phyloP scores from a whole-genome alignment of 2,797 vertebrate species.

The Clarias pachynema region DNA sequence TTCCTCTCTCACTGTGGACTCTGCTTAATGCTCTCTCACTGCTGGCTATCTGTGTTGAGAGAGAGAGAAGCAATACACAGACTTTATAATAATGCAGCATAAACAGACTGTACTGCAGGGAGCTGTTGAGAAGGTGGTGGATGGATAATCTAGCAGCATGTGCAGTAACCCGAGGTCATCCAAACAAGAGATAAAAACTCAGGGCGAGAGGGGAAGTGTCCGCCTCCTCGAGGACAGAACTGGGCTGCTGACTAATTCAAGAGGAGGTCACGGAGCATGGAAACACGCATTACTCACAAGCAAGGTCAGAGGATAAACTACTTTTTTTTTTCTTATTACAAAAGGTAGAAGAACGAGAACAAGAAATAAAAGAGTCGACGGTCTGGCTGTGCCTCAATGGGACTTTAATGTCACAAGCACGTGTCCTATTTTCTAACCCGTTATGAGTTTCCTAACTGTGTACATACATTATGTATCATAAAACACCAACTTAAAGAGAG shows the following conservation, averaged over 20 bases:
- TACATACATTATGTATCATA: neutral
- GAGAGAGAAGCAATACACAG: slow-evolving; percentile 27
- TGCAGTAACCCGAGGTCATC: slow-evolving; percentile 66
- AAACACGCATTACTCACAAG: slow-evolving; percentile 77
- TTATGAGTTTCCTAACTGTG: slow-evolving; percentile 1
- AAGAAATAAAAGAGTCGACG: neutral
- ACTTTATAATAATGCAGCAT: slow-evolving; percentile 43
- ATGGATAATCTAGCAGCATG: slow-evolving; percentile 59
- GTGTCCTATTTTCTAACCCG: neutral
- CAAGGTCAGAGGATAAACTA: slow-evolving; percentile 62
- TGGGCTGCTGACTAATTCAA: slow-evolving; percentile 74
- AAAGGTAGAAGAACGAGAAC: slow-evolving; percentile 22
- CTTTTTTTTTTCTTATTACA: slow-evolving; percentile 26
- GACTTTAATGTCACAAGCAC: neutral
- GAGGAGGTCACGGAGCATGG: slow-evolving; percentile 71
- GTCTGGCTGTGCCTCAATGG: neutral
- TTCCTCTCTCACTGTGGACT: slow-evolving; percentile 56
- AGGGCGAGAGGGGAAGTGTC: slow-evolving; percentile 59
- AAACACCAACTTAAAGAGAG: neutral
- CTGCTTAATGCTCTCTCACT: slow-evolving; percentile 61
- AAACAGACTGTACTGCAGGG: slow-evolving; percentile 36
- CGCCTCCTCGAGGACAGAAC: slow-evolving; percentile 62
- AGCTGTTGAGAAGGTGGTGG: slow-evolving; percentile 55
- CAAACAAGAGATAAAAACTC: slow-evolving; percentile 70
- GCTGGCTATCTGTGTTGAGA: slow-evolving; percentile 64